A percentile compares a stretch with the other conserved stretches of the same genome.
These are phyloP conservation scores for Drosophila histrio DNA, from an alignment of 2,888 invertebrate genomes.

Conservation along the genomic window DNA sequence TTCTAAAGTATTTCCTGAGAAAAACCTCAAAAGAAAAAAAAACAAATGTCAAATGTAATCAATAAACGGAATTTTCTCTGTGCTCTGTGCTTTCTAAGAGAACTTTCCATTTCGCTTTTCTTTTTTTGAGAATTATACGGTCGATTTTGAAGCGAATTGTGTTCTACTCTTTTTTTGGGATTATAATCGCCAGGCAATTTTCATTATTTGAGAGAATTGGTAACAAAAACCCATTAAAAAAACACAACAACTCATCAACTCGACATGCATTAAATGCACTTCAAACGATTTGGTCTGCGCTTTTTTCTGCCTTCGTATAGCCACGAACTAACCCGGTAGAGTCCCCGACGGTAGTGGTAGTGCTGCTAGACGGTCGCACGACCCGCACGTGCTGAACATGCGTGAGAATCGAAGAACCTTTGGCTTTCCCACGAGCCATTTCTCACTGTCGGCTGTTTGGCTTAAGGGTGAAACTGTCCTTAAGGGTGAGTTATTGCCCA, in stretches of 20 bases:
- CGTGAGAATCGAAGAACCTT: conserved; percentile 83
- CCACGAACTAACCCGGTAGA: neutral
- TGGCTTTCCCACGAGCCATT: conserved; percentile 82
- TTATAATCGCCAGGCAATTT: conserved; percentile 54
- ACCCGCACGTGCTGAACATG: conserved; percentile 83
- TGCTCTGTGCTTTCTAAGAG: conserved; percentile 15
- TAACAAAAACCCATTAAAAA: conserved; percentile 67
- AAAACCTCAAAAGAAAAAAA: neutral
- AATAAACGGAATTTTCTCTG: conserved; percentile 7
- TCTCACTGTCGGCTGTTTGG: conserved; percentile 39
- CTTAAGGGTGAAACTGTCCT: conserved; percentile 13
- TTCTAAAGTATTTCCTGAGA: conserved; percentile 45
- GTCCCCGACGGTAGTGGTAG: neutral
- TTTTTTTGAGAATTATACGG: conserved; percentile 47
- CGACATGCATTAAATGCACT: conserved; percentile 73
- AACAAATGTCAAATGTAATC: conserved; percentile 8
- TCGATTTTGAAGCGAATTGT: conserved; percentile 1
- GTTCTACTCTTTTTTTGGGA: conserved; percentile 1
- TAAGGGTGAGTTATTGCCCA: conserved; percentile 46
- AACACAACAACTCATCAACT: conserved; percentile 26
- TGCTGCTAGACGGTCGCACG: conserved; percentile 62
- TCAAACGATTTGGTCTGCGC: conserved; percentile 66
- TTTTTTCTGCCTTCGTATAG: conserved; percentile 12
- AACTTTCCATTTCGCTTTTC: conserved; percentile 17
- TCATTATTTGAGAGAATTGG: conserved; percentile 71